Percentiles rank a stretch among this genome's conserved stretches.
phyloP scores from a whole-genome alignment of 2,888 invertebrate species.

The Tetanocera ferruginea region DNA sequence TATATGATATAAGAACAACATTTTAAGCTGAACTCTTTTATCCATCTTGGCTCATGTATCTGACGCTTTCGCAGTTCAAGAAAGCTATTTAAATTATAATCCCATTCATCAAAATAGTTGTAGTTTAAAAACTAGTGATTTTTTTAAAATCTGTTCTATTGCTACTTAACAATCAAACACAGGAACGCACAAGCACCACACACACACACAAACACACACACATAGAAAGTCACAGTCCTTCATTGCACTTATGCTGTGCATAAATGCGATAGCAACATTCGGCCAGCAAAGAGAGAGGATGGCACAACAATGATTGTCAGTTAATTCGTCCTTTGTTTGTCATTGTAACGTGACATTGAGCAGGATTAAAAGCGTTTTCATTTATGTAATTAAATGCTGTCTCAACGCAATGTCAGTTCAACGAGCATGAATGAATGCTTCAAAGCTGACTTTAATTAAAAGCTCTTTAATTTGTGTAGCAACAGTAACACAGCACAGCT shows the following conservation, averaged over 20 bases:
- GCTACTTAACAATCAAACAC: neutral
- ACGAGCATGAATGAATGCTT: neutral
- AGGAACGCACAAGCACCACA: neutral
- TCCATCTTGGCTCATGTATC: too few relatives aligned
- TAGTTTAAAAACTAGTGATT: too few relatives aligned
- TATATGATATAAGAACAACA: too few relatives aligned
- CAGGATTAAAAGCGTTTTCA: slow-evolving; percentile 9
- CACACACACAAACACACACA: neutral
- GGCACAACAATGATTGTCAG: slow-evolving; percentile 7
- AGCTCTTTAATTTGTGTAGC: slow-evolving; percentile 8
- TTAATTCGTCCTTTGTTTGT: neutral
- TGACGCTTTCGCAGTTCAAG: too few relatives aligned
- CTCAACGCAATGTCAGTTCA: neutral
- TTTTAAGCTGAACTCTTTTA: too few relatives aligned
- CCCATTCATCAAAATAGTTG: too few relatives aligned
- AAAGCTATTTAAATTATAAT: too few relatives aligned
- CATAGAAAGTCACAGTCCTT: neutral
- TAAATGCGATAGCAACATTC: neutral
- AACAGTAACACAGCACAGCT: too few relatives aligned
- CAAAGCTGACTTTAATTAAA: slow-evolving; percentile 12
- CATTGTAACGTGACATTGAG: slow-evolving; percentile 7
- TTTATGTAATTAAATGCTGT: slow-evolving; percentile 13
- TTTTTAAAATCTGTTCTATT: too few relatives aligned
- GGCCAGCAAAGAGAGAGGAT: neutral
- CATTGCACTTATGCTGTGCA: neutral